Conservation (phyloP, 2,113 vertebrate genomes). For the Onychostoma macrolepis region DNA sequence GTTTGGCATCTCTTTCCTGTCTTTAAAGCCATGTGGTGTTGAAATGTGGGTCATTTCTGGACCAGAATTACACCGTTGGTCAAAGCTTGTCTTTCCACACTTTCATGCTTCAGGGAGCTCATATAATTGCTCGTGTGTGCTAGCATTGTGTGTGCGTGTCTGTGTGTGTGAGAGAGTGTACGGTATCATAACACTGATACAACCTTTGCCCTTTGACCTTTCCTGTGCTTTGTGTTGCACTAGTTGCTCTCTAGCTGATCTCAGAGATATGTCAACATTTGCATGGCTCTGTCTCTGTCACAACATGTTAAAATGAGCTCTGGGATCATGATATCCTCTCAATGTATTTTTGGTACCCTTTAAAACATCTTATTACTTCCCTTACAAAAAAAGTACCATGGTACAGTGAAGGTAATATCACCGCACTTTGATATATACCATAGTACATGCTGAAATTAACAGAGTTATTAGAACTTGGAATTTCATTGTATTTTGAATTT, state of each 20-base stretch:
- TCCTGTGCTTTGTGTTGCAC: background rate
- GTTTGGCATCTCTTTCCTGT: constrained; percentile 35
- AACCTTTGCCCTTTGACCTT: constrained; percentile 31
- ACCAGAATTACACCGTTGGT: constrained; percentile 21
- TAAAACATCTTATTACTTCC: background rate
- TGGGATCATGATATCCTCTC: background rate
- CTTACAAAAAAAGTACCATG: constrained; percentile 1
- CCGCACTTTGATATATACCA: background rate
- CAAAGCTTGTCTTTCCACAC: constrained; percentile 35
- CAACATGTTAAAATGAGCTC: background rate
- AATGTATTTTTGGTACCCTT: background rate
- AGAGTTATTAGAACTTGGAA: background rate
- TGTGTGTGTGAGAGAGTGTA: background rate
- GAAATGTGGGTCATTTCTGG: constrained; percentile 35
- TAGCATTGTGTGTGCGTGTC: constrained; percentile 7
- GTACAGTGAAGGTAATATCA: background rate
- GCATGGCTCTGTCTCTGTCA: background rate
- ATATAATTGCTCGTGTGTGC: constrained; percentile 27
- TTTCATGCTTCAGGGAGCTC: constrained; percentile 12
- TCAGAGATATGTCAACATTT: background rate
- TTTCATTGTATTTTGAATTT: background rate
- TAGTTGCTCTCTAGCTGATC: background rate
- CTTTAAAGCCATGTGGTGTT: constrained; percentile 45
- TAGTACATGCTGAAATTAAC: background rate
- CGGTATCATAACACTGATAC: background rate